Percentiles rank a stretch among this genome's conserved stretches.
These are phyloP conservation scores for Phoenicopterus ruber DNA, from an alignment of 2,113 vertebrate species.

Conservation along the genomic window DNA sequence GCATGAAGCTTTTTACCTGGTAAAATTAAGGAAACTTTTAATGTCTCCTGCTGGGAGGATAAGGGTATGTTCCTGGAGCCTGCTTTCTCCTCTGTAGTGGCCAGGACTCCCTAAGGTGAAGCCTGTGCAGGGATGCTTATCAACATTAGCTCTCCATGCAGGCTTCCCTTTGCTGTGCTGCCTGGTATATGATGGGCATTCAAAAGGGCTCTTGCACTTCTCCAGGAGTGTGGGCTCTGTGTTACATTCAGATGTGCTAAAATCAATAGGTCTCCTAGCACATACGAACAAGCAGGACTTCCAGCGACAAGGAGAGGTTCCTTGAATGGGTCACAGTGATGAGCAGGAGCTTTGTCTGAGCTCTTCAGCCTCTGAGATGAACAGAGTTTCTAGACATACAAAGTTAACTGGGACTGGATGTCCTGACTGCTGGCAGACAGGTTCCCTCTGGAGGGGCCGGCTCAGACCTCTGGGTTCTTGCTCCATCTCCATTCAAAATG, in stretches of 20 bases:
- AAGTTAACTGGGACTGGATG: neutral
- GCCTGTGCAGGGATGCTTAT: neutral
- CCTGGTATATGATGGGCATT: neutral
- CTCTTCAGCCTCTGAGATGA: neutral
- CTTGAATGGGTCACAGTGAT: neutral
- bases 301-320: neutral
- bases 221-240: neutral
- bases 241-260: neutral
- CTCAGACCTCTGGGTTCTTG: neutral
- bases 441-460: neutral
- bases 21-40: neutral
- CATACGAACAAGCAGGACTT: neutral
- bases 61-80: neutral
- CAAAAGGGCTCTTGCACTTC: neutral
- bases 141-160: neutral
- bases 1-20: neutral
- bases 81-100: neutral
- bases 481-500: neutral
- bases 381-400: neutral
- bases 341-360: neutral
- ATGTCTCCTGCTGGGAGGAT: neutral
- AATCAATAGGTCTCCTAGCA: neutral
- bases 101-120: neutral
- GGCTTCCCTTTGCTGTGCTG: neutral
- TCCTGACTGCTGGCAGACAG: neutral